Evolutionary conservation across 2,797 vertebrate genomes (phyloP).

Genomic region (Diglossa cyanea): DNA sequence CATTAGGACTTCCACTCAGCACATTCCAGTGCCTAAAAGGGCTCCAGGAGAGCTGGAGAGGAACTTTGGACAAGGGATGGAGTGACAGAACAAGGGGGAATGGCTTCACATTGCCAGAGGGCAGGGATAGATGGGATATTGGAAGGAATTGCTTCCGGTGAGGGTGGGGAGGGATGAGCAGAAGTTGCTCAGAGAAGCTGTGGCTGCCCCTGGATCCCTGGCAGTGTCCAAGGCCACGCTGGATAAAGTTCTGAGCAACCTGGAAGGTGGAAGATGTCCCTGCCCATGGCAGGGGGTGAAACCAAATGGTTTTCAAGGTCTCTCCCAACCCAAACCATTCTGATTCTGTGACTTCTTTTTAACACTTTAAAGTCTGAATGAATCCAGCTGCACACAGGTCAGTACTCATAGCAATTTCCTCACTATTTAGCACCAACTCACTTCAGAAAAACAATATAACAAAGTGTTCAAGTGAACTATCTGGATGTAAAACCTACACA

Average conservation of each 20-base stretch:
- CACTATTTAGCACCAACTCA: neutral
- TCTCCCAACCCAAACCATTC: neutral
- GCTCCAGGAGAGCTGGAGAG: neutral
- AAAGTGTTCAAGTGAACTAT: neutral
- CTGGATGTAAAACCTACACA: neutral
- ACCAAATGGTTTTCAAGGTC: rapidly evolving
- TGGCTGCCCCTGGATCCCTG: neutral
- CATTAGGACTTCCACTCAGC: neutral
- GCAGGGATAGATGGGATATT: rapidly evolving
- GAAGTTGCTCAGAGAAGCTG: neutral
- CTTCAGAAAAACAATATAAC: neutral
- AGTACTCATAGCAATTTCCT: neutral
- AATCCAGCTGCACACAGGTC: neutral
- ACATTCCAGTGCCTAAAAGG: rapidly evolving
- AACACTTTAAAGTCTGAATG: neutral
- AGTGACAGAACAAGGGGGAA: rapidly evolving
- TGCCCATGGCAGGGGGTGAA: neutral
- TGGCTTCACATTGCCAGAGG: rapidly evolving
- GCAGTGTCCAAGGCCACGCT: neutral
- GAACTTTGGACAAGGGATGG: rapidly evolving
- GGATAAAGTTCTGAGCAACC: rapidly evolving
- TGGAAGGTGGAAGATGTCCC: neutral
- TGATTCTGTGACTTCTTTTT: neutral
- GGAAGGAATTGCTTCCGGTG: rapidly evolving
- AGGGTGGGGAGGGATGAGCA: neutral